A percentile compares a stretch with the other conserved stretches of the same genome.
Conservation (phyloP, 2,797 vertebrate genomes). For the Sebastes variabilis region DNA sequence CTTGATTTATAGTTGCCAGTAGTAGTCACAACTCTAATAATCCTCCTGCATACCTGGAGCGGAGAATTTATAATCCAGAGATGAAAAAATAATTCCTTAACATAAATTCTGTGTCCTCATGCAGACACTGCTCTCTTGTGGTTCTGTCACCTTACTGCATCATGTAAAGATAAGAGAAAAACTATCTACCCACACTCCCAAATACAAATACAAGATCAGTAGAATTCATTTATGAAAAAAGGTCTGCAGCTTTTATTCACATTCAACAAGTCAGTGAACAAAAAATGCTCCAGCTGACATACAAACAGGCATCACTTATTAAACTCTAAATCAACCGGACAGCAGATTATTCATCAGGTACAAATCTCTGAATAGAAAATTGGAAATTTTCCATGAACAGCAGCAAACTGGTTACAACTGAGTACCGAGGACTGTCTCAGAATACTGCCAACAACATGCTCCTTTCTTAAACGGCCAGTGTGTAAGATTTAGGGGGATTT, state of each 20-base stretch:
- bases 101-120: not conserved
- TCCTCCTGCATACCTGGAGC: not conserved
- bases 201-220: not conserved
- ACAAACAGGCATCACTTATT: not conserved
- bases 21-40: not conserved
- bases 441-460: not conserved
- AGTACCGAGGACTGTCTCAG: not conserved
- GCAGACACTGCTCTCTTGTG: constrained; percentile 68
- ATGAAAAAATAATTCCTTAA: not conserved
- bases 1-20: not conserved
- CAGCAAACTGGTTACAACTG: not conserved
- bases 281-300: not conserved
- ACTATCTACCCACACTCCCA: not conserved
- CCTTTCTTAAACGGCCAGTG: not conserved
- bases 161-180: not conserved
- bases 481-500: no score
- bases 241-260: constrained; percentile 29
- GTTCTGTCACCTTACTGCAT: constrained; percentile 49
- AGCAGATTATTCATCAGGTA: not conserved
- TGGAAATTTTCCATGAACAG: not conserved
- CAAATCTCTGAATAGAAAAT: not conserved
- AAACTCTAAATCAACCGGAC: not conserved
- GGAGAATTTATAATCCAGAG: not conserved
- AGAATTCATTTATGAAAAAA: constrained; percentile 4
- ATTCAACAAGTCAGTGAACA: not conserved